Base-by-base conservation (phyloP, 2,888 invertebrate genomes). In the Chrysina gloriosa region DNA sequence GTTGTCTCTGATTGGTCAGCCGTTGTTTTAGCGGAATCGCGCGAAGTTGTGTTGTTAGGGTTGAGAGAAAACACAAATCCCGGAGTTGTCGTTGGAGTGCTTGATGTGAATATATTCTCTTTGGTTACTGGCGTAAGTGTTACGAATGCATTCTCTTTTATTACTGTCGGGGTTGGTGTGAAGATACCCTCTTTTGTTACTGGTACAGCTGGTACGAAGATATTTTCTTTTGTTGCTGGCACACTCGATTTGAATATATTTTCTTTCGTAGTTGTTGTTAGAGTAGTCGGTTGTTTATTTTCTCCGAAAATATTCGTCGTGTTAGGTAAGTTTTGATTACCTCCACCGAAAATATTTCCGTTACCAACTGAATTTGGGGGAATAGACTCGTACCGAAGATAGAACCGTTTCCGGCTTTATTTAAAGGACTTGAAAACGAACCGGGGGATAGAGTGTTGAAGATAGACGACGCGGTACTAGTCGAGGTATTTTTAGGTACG, bases 341-440 rank as follows among this genome's bases (percentile, higher is more conserved):
- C 11, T 6, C 58, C 54, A 23, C 71, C 75, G 64, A 78, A 79
- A 34, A 77, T 68, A 39, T 68, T 71, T 9, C 72, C 73, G 4
- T 69, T 69, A 11, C 70, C 66, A n/a, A 56, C 36, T 6, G 64
- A 66, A 45, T 11, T 58, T 19, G 34, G 4, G 0, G 21, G 9
- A 6, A 36, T n/a, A 3, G 48, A 19, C 45, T 19, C 25, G 31
- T 23, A 19, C 21, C 23, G 31, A 64, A 63, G n/a, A 68, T 29
- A 31, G 36, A 36, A 5, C 34, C 50, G 16, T 19, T 45, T 6
- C 14, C 16, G 23, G 9, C 54, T 42, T 2, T 69, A 29, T 34
- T 66, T 31, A 50, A 19, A 3, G 64, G 63, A 48, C 64, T 69
- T 7, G 50, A 68, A 27, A 74, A 71, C n/a, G 69, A 23, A 21